Evolutionary conservation across 2,888 invertebrate genomes (phyloP).

Genomic region (Lymantria dispar): DNA sequence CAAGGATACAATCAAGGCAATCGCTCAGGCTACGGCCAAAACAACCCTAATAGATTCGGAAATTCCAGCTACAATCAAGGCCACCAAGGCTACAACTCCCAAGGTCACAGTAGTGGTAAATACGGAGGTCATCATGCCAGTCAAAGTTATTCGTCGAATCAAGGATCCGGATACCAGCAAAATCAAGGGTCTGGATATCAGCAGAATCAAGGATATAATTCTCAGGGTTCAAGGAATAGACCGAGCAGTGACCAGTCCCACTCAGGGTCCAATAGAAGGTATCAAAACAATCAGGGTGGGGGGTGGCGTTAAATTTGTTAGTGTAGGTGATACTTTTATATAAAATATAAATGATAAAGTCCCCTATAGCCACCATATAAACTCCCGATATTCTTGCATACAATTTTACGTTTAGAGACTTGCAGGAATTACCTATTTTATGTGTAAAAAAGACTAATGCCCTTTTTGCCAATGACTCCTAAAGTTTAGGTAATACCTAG

Average conservation of each 20-base stretch:
- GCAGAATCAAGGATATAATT: conserved; percentile 24
- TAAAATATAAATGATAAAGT: not conserved
- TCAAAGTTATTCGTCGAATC: conserved; percentile 21
- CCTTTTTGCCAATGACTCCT: no score
- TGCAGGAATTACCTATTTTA: no score
- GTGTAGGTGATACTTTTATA: not conserved
- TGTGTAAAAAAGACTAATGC: no score
- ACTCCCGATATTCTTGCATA: no score
- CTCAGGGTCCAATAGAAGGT: conserved; percentile 15
- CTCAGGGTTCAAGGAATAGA: conserved; percentile 25
- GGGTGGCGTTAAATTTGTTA: conserved; percentile 11
- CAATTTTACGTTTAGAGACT: no score
- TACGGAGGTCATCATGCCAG: conserved; percentile 18
- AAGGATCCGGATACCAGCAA: conserved; percentile 6
- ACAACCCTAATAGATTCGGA: conserved; percentile 11
- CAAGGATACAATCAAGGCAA: conserved; percentile 20
- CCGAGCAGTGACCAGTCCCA: conserved; percentile 17
- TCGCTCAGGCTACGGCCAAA: conserved; percentile 14
- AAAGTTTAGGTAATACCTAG: no score
- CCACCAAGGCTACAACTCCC: conserved; percentile 23
- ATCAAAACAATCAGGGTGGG: conserved; percentile 29
- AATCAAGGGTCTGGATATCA: conserved; percentile 17
- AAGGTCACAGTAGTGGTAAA: conserved; percentile 14
- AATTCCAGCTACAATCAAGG: conserved; percentile 21
- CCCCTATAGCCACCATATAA: no score